These are phyloP conservation scores for Sebastes variabilis DNA, from an alignment of 2,797 vertebrate species.

Conservation along the genomic window DNA sequence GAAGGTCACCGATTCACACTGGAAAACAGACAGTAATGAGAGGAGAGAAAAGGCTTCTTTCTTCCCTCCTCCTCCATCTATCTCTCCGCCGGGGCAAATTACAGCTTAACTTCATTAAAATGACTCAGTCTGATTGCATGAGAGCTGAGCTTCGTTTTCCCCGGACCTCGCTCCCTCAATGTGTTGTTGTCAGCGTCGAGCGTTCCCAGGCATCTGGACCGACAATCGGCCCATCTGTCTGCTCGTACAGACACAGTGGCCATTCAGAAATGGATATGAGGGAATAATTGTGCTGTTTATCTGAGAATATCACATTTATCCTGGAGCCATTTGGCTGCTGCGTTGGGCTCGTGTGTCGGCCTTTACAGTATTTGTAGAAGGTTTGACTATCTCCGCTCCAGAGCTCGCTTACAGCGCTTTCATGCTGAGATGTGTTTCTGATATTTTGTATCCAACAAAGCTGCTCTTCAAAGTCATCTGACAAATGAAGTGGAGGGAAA, in stretches of 20 bases:
- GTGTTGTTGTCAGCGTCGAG: constrained; percentile 14
- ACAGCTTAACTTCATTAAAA: constrained; percentile 58
- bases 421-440: not conserved
- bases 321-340: constrained; percentile 30
- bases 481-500: not conserved
- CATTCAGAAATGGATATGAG: constrained; percentile 44
- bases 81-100: constrained; percentile 29
- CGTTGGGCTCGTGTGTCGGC: not conserved
- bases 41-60: constrained; percentile 22
- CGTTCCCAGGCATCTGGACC: constrained; percentile 44
- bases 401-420: not conserved
- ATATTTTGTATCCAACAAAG: not conserved
- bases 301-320: constrained; percentile 45
- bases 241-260: constrained; percentile 27
- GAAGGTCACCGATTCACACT: constrained; percentile 38
- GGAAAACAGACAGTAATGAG: constrained; percentile 22
- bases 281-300: constrained; percentile 49
- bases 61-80: not conserved
- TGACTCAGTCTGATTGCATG: constrained; percentile 31
- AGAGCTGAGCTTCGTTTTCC: not conserved
- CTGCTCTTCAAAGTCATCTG: not conserved
- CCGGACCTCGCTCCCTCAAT: constrained; percentile 1
- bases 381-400: not conserved
- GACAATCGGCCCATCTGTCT: constrained; percentile 59
- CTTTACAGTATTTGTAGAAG: not conserved